A percentile compares a stretch with the other conserved stretches of the same genome.
These are phyloP conservation scores for Astyanax mexicanus DNA, from an alignment of 2,797 vertebrate species.

Conservation along the genomic window DNA sequence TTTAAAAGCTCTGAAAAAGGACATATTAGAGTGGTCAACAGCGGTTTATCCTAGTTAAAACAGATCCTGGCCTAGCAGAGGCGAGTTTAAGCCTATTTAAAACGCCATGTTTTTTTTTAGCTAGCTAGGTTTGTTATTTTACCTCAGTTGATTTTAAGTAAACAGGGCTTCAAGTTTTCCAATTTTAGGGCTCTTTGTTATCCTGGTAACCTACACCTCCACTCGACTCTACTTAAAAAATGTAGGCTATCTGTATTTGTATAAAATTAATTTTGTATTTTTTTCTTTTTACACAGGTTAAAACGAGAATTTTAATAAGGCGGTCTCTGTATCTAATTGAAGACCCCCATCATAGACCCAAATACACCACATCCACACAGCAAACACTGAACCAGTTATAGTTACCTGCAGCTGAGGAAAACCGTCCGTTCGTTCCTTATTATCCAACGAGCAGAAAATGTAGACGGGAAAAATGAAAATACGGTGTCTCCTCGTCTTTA, in stretches of 20 bases:
- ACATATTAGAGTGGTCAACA: slow-evolving; percentile 65
- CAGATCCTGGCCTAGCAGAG: neutral
- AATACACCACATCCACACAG: neutral
- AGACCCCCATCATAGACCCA: neutral
- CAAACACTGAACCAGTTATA: slow-evolving; percentile 24
- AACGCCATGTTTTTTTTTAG: neutral
- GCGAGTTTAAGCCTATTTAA: slow-evolving; percentile 22
- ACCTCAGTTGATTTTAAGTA: neutral
- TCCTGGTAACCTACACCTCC: neutral
- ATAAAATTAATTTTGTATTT: neutral
- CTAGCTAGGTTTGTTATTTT: neutral
- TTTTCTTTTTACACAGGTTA: neutral
- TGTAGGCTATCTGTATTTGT: too few relatives aligned
- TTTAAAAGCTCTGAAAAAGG: slow-evolving; percentile 72
- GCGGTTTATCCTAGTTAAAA: slow-evolving; percentile 51
- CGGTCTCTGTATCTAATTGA: neutral
- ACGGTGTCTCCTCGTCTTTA: slow-evolving; percentile 25
- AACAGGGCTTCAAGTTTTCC: too few relatives aligned
- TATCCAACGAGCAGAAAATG: slow-evolving; percentile 65
- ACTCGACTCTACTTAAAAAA: neutral
- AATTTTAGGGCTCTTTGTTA: neutral
- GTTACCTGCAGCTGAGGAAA: slow-evolving; percentile 46
- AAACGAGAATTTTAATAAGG: neutral
- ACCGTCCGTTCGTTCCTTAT: slow-evolving; percentile 54
- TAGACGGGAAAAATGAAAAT: neutral